Conservation (phyloP, 2,888 invertebrate genomes). For the Acrobasis repandana region DNA sequence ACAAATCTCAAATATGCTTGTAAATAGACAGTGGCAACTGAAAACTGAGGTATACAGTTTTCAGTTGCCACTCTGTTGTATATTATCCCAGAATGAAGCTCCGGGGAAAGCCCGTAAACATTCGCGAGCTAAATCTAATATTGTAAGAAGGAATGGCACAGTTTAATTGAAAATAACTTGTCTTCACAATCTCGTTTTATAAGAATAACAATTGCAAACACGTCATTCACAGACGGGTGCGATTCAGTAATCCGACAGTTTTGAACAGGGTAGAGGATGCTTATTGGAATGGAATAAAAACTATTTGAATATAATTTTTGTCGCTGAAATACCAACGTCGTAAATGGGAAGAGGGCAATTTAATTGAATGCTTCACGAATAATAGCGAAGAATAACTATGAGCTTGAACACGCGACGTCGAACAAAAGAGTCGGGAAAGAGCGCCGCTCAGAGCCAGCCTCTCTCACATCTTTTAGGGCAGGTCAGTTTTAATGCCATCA, state of each 20-base stretch:
- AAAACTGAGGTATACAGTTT: too few species aligned
- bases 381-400: slow-evolving; percentile 38
- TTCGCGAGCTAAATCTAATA: too few species aligned
- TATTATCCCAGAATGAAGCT: too few species aligned
- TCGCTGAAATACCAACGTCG: slow-evolving; percentile 36
- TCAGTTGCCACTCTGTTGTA: too few species aligned
- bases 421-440: slow-evolving; percentile 42
- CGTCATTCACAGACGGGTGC: neutral
- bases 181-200: slow-evolving; percentile 14
- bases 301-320: slow-evolving; percentile 29
- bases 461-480: slow-evolving; percentile 15
- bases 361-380: slow-evolving; percentile 44
- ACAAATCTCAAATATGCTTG: too few species aligned
- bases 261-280: slow-evolving; percentile 25
- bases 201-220: slow-evolving; percentile 3
- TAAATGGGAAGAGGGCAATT: slow-evolving; percentile 32
- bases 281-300: slow-evolving; percentile 22
- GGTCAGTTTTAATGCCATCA: slow-evolving; percentile 2
- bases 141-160: neutral
- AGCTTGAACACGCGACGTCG: slow-evolving; percentile 34
- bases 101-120: too few species aligned
- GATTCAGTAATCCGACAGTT: slow-evolving; percentile 24
- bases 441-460: slow-evolving; percentile 33
- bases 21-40: too few species aligned
- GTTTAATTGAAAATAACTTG: slow-evolving; percentile 8